Evolutionary conservation across 2,797 vertebrate genomes (phyloP).

Genomic region (Myripristis murdjan): DNA sequence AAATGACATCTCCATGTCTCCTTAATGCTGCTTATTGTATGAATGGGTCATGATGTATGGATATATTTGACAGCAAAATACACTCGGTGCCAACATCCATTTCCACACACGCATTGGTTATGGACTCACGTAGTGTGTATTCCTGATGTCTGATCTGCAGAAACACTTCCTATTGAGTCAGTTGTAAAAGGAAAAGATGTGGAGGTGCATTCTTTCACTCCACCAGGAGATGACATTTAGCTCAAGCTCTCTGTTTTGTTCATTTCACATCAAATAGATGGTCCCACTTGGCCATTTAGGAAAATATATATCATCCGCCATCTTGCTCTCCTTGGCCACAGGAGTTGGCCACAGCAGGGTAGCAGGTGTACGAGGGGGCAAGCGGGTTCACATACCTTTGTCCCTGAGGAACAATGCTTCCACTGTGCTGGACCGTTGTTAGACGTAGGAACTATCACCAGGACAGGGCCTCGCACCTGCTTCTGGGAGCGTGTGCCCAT

Average conservation of each 20-base stretch:
- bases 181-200: conserved; percentile 58
- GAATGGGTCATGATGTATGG: background rate
- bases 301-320: conserved; percentile 47
- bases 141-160: conserved; percentile 44
- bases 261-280: conserved; percentile 61
- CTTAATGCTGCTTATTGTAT: too few relatives aligned
- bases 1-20: background rate
- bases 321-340: conserved; percentile 55
- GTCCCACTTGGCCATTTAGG: conserved; percentile 59
- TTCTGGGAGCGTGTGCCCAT: conserved; percentile 48
- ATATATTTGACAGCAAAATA: background rate
- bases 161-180: conserved; percentile 58
- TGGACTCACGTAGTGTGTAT: conserved; percentile 8
- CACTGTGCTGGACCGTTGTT: conserved; percentile 66
- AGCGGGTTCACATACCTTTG: conserved; percentile 77
- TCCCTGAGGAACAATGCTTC: conserved; percentile 71
- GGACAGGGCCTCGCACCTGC: conserved; percentile 73
- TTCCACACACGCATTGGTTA: conserved; percentile 31
- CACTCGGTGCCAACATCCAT: conserved; percentile 8
- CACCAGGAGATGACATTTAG: conserved; percentile 50
- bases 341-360: conserved; percentile 61
- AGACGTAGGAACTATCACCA: conserved; percentile 48
- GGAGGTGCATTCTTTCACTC: conserved; percentile 50
- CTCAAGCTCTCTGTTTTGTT: conserved; percentile 65
- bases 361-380: conserved; percentile 77